Evolutionary conservation across 2,113 vertebrate genomes (phyloP).

Genomic region (Oncorhynchus tshawytscha): DNA sequence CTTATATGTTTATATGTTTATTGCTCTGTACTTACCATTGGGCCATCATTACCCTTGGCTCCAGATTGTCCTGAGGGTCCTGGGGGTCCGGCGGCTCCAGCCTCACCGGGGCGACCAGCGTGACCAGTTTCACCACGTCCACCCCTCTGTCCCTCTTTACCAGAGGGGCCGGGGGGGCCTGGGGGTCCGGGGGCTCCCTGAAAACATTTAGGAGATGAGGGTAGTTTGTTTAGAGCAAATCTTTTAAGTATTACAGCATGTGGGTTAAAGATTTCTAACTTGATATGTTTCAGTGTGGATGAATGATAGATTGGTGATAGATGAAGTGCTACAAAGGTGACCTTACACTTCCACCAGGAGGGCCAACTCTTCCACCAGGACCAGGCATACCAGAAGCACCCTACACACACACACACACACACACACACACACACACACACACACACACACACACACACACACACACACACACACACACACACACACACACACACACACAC

Average conservation of each 20-base stretch:
- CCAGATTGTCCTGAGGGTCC: conserved; percentile 86
- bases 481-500: conserved; percentile 16
- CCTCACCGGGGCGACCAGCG: conserved; percentile 87
- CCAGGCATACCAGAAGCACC: conserved; percentile 92
- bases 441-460: conserved; percentile 54
- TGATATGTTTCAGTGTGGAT: neutral
- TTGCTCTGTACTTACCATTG: conserved; percentile 76
- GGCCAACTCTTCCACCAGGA: conserved; percentile 87
- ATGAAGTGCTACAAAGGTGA: conserved; percentile 73
- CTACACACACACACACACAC: conserved; percentile 55
- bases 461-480: conserved; percentile 20
- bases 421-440: no score
- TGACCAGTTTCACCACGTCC: conserved; percentile 89
- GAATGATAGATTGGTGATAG: neutral
- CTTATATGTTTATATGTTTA: neutral
- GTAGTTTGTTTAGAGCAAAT: neutral
- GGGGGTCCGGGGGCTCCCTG: conserved; percentile 87
- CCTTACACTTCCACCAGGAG: conserved; percentile 91
- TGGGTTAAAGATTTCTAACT: neutral
- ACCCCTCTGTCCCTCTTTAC: conserved; percentile 92
- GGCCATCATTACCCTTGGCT: conserved; percentile 83
- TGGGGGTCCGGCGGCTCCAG: conserved; percentile 76
- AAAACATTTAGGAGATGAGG: neutral
- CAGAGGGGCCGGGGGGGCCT: conserved; percentile 80
- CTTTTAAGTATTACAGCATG: no score